These are phyloP conservation scores for Hesperia comma DNA, from an alignment of 2,888 invertebrate species.

Conservation along the genomic window DNA sequence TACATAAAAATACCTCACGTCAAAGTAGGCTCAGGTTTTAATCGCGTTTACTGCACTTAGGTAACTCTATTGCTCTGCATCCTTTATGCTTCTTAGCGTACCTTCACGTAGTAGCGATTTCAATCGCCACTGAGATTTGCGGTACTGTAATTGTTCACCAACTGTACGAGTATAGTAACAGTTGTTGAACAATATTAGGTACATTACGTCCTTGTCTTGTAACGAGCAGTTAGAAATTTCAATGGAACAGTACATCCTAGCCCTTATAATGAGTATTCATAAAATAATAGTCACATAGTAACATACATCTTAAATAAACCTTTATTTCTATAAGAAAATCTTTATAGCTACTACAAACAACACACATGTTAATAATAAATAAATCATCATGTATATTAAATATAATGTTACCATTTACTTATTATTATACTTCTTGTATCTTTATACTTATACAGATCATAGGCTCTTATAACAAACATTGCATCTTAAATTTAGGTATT, in stretches of 20 bases:
- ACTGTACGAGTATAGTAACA: no score
- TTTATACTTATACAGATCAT: background rate
- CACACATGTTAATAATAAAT: background rate
- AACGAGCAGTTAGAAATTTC: background rate
- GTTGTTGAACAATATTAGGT: no score
- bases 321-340: background rate
- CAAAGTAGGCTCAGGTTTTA: no score
- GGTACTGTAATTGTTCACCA: background rate
- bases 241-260: background rate
- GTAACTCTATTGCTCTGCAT: conserved; percentile 1
- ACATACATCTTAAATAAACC: conserved; percentile 3
- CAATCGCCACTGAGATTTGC: background rate
- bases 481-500: no score
- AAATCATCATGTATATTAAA: background rate
- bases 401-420: background rate
- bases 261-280: background rate
- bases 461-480: background rate
- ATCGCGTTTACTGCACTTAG: no score
- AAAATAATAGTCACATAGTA: background rate
- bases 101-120: background rate
- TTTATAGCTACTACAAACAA: conserved; percentile 1
- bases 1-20: no score
- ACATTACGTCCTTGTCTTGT: background rate
- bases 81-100: background rate
- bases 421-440: background rate